phyloP scores from a whole-genome alignment of 2,797 vertebrate genomes.

The Allochrocebus solatus region DNA sequence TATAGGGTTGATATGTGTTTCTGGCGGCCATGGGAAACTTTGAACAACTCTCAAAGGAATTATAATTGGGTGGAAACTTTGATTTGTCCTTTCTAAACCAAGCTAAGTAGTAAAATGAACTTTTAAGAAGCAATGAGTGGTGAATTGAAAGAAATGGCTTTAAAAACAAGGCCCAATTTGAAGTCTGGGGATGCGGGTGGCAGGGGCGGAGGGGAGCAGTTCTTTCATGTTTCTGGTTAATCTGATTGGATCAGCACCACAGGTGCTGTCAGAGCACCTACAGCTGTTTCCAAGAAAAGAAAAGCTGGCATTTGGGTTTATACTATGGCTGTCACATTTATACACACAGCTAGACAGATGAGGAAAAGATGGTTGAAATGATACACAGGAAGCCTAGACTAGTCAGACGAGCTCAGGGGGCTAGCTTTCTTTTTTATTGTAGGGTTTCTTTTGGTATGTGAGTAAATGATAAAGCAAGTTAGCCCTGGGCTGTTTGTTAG shows the following conservation, averaged over 20 bases:
- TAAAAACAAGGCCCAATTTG: background rate
- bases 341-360: background rate
- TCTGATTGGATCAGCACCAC: background rate
- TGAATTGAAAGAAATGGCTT: background rate
- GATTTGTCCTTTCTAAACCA: constrained; percentile 41
- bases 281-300: background rate
- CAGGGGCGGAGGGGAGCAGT: background rate
- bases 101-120: constrained; percentile 11
- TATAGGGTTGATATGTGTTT: constrained; percentile 38
- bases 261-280: background rate
- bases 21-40: constrained; percentile 41
- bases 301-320: background rate
- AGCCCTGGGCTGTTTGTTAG: background rate
- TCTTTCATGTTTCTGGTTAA: background rate
- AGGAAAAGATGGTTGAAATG: background rate
- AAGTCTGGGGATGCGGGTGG: background rate
- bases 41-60: constrained; percentile 46
- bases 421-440: background rate
- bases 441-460: background rate
- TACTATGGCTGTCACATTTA: background rate
- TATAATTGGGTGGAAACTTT: constrained; percentile 50
- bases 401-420: background rate
- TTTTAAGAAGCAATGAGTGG: background rate
- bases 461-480: background rate
- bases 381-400: background rate